Evolutionary conservation across 1,140 invertebrate species (phyloP).

Genomic region (Cyclina sinensis): DNA sequence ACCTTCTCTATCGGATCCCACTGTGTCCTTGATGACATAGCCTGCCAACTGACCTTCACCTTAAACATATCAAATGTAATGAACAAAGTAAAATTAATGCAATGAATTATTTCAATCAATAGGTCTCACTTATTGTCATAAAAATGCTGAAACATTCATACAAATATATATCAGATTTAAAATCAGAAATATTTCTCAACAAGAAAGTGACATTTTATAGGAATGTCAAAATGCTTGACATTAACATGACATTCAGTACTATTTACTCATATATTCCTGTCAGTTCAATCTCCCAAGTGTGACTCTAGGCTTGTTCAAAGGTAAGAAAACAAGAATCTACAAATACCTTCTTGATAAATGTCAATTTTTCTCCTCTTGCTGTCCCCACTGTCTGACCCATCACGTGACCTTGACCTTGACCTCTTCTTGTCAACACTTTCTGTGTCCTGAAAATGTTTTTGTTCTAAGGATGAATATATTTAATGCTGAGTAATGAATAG

Average conservation of each 20-base stretch:
- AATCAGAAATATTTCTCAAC: no score
- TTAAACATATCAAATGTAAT: constrained; percentile 1
- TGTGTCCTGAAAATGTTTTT: constrained; percentile 21
- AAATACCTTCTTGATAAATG: constrained; percentile 48
- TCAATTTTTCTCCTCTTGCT: constrained; percentile 49
- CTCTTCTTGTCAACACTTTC: constrained; percentile 34
- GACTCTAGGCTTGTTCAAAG: not conserved
- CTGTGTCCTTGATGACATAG: constrained; percentile 61
- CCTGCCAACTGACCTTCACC: constrained; percentile 55
- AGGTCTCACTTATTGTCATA: no score
- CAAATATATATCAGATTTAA: no score
- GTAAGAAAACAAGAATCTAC: constrained; percentile 21
- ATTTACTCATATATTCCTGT: no score
- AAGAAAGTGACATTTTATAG: no score
- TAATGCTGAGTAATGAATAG: no score
- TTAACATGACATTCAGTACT: no score
- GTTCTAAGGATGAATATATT: no score
- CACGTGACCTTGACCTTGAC: constrained; percentile 48
- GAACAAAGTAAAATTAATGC: not conserved
- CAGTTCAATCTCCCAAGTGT: no score
- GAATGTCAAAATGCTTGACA: no score
- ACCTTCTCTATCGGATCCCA: constrained; percentile 62
- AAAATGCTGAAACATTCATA: no score
- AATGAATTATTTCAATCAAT: not conserved
- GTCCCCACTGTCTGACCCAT: constrained; percentile 55